Evolutionary conservation across 2,888 invertebrate genomes (phyloP).

Genomic region (Halocaridina rubra): DNA sequence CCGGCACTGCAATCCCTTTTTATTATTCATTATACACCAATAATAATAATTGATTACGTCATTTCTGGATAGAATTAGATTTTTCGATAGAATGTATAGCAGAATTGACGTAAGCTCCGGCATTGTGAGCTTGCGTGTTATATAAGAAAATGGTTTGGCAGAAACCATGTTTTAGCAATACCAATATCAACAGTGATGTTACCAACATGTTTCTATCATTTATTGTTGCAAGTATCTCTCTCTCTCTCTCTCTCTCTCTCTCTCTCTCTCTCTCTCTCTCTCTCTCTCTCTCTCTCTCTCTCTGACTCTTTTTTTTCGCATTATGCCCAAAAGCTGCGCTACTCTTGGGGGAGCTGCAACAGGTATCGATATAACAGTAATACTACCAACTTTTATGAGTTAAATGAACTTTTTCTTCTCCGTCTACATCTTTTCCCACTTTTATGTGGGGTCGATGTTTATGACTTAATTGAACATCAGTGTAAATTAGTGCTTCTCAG

Average conservation of each 20-base stretch:
- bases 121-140: too few species aligned
- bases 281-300: background rate
- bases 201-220: background rate
- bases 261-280: constrained; percentile 2
- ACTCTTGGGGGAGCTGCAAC: background rate
- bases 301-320: background rate
- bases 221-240: too few species aligned
- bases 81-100: too few species aligned
- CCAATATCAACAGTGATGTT: background rate
- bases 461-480: background rate
- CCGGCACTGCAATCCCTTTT: too few species aligned
- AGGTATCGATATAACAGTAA: too few species aligned
- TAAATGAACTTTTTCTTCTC: background rate
- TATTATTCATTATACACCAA: too few species aligned
- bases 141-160: too few species aligned
- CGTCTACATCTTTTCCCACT: too few species aligned
- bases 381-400: background rate
- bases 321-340: background rate
- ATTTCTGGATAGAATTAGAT: too few species aligned
- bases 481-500: background rate
- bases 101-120: too few species aligned
- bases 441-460: too few species aligned
- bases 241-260: background rate
- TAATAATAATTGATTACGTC: too few species aligned
- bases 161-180: background rate